Base-by-base conservation (phyloP, 2,113 vertebrate genomes). In the Boulengeromyrus knoepffleri region DNA sequence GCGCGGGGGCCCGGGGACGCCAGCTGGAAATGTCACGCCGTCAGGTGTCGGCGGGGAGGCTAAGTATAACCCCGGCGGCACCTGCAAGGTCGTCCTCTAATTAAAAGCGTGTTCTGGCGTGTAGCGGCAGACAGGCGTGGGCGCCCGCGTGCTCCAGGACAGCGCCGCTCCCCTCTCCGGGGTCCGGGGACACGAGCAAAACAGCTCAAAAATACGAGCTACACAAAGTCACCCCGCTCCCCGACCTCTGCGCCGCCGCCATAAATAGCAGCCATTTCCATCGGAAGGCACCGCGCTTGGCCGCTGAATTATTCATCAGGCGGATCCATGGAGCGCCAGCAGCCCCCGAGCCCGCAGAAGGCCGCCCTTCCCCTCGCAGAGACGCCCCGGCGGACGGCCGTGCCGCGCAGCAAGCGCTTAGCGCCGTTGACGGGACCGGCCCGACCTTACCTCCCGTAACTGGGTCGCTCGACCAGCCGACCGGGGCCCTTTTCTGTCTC, bases 41-140 rank as follows among this genome's bases (percentile, higher is more conserved):
- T 95, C 94, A 94, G 96, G 94, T 95, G 94, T 96, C 95, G 95
- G 93, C 91, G 92, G 95, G 89, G 94, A 94, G 91, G 94, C 95
- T 94, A 95, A 95, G 95, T 95, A 95, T 95, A 96, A 96, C 94
- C 93, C 94, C 95, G 95, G 95, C 94, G 94, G 95, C 95, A 95
- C 96, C 95, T 95, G 95, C 94, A 95, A 96, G 95, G 95, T 95
- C 94, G 95, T 96, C 95, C 95, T 96, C 95, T 96, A 96, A 96
- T 96, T 96, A 96, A 95, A 94, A 95, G 94, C 93, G 92, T 96
- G 96, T 96, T 95, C 92, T 93, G 95, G 95, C 94, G 93, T 96
- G 95, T 96, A 91, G 94, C 95, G 95, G 95, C 95, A 96, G 94
- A 95, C 94, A 93, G 94, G 94, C 94, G 96, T 94, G 95, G 94